Percentiles rank a stretch among this genome's conserved stretches.
Conservation (phyloP, 2,888 invertebrate species). For the Eledona agricola region DNA sequence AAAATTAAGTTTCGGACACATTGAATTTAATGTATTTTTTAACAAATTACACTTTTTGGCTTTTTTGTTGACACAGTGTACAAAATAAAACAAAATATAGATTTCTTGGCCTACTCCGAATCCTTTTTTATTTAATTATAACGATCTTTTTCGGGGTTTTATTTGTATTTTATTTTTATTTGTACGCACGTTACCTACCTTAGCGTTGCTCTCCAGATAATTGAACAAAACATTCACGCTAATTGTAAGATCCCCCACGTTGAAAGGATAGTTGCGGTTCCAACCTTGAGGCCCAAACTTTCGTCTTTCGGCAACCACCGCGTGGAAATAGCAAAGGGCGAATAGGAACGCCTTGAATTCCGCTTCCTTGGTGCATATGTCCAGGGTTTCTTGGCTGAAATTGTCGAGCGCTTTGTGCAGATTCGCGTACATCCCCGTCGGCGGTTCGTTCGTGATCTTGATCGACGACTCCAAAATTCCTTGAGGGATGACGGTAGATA, state of each 20-base stretch:
- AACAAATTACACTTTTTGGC: too few relatives aligned
- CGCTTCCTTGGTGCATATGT: constrained; percentile 91
- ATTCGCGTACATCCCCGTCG: constrained; percentile 94
- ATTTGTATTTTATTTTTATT: not conserved
- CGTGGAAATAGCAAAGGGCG: constrained; percentile 93
- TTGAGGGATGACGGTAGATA: constrained; percentile 75
- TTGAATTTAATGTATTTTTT: too few relatives aligned
- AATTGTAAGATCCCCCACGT: constrained; percentile 89
- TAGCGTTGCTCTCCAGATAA: constrained; percentile 87
- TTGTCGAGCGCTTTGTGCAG: constrained; percentile 92
- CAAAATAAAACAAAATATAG: too few relatives aligned
- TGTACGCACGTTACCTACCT: constrained; percentile 58
- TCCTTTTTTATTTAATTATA: too few relatives aligned
- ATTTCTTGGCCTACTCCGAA: too few relatives aligned
- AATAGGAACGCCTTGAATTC: constrained; percentile 93
- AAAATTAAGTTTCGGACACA: too few relatives aligned
- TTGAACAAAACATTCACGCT: constrained; percentile 90
- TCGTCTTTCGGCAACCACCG: constrained; percentile 89
- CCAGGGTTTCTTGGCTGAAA: constrained; percentile 91
- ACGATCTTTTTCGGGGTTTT: too few relatives aligned
- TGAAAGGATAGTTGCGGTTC: constrained; percentile 84
- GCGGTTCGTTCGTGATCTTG: constrained; percentile 96
- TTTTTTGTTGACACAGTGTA: too few relatives aligned
- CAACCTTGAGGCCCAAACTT: constrained; percentile 96
- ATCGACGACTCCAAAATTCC: constrained; percentile 93